phyloP scores from a whole-genome alignment of 2,888 invertebrate species.

The Phytoseiulus persimilis region DNA sequence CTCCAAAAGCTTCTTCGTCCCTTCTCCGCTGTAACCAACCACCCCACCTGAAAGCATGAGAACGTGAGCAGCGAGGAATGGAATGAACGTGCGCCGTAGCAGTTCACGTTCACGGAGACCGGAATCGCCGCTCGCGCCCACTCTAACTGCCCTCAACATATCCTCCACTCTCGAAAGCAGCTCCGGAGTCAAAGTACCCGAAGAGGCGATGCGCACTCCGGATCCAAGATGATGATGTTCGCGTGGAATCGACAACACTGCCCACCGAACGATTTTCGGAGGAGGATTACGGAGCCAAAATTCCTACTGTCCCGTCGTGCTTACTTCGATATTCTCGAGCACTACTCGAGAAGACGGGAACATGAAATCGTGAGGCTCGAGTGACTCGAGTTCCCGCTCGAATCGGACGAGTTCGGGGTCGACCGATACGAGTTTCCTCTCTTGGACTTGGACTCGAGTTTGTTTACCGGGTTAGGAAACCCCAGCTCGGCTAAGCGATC shows the following conservation, averaged over 20 bases:
- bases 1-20: not conserved
- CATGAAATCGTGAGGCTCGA: not conserved
- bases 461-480: not conserved
- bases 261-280: not conserved
- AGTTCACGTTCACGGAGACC: not conserved
- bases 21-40: not conserved
- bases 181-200: not conserved
- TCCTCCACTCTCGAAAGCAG: not conserved
- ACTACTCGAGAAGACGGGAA: not conserved
- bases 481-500: not conserved
- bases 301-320: not conserved
- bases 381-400: not conserved
- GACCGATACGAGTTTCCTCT: not conserved
- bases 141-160: not conserved
- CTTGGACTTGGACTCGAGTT: not conserved
- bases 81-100: not conserved
- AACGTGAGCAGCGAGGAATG: not conserved
- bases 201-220: not conserved
- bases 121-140: not conserved
- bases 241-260: too few relatives aligned
- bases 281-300: not conserved
- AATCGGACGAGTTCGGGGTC: not conserved
- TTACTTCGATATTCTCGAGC: not conserved
- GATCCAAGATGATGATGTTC: not conserved
- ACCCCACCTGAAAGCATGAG: not conserved